A percentile compares a stretch with the other conserved stretches of the same genome.
phyloP scores from a whole-genome alignment of 2,797 vertebrate genomes.

The Melanotaenia nigrans region DNA sequence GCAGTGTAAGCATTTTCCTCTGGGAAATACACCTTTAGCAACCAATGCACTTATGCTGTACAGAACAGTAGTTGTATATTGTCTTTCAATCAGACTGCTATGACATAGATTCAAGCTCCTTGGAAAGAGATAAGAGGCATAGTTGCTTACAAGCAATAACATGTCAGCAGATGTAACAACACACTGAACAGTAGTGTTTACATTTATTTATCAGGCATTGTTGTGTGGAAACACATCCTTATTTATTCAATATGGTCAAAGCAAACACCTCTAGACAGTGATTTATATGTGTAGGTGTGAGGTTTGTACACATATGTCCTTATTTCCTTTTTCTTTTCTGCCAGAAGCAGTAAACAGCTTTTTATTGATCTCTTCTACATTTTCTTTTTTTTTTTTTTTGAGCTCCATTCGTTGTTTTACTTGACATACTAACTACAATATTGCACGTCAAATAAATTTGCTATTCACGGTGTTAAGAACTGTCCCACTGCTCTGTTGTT shows the following conservation, averaged over 20 bases:
- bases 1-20: conserved; percentile 32
- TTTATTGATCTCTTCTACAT: conserved; percentile 16
- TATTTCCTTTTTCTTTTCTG: conserved; percentile 31
- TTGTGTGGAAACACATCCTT: conserved; percentile 21
- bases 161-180: conserved; percentile 46
- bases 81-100: conserved; percentile 41
- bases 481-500: background rate
- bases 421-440: background rate
- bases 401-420: background rate
- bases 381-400: background rate
- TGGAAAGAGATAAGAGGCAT: conserved; percentile 21
- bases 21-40: conserved; percentile 28
- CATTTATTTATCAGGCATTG: conserved; percentile 35
- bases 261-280: conserved; percentile 41
- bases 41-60: conserved; percentile 25
- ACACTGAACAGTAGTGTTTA: conserved; percentile 41
- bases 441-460: background rate
- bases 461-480: background rate
- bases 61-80: conserved; percentile 30
- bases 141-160: conserved; percentile 28
- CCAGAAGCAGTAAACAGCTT: conserved; percentile 10
- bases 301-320: conserved; percentile 20
- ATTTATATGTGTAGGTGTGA: conserved; percentile 45
- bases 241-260: conserved; percentile 37
- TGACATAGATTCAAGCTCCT: conserved; percentile 32